phyloP scores from a whole-genome alignment of 2,113 vertebrate species.

The Colaptes auratus region DNA sequence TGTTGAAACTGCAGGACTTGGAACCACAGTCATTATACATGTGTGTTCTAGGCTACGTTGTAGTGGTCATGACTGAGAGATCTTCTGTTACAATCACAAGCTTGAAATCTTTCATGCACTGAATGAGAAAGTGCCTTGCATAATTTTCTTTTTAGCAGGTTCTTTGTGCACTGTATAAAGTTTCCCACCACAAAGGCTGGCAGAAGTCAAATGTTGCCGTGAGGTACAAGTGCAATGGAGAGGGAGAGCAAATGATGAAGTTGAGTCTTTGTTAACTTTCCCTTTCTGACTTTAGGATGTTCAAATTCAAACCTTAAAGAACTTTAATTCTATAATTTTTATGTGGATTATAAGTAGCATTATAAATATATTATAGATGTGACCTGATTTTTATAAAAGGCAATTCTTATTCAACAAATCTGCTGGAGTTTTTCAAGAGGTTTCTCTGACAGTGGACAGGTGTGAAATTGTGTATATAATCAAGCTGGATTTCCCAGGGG shows the following conservation, averaged over 20 bases:
- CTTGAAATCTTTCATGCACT: background rate
- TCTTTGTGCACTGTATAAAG: background rate
- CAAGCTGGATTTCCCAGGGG: conserved; percentile 27
- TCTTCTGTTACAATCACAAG: background rate
- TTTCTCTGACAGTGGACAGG: background rate
- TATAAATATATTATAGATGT: background rate
- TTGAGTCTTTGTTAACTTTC: background rate
- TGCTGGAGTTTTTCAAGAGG: background rate
- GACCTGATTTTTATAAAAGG: background rate
- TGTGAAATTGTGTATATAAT: conserved; percentile 18
- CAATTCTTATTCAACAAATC: background rate
- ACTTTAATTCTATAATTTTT: background rate
- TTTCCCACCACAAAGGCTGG: background rate
- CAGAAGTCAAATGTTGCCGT: background rate
- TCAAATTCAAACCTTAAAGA: background rate
- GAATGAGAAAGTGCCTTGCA: background rate
- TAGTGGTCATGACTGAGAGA: background rate
- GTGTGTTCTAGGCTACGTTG: background rate
- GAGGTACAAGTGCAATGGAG: background rate
- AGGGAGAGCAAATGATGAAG: background rate
- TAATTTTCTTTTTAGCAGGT: background rate
- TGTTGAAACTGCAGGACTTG: background rate
- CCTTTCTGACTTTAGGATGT: background rate
- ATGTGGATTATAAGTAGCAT: background rate
- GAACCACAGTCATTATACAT: background rate